Percentiles rank a stretch among this genome's conserved stretches.
phyloP scores from a whole-genome alignment of 1,140 invertebrate genomes.

The Calycopis cecrops region DNA sequence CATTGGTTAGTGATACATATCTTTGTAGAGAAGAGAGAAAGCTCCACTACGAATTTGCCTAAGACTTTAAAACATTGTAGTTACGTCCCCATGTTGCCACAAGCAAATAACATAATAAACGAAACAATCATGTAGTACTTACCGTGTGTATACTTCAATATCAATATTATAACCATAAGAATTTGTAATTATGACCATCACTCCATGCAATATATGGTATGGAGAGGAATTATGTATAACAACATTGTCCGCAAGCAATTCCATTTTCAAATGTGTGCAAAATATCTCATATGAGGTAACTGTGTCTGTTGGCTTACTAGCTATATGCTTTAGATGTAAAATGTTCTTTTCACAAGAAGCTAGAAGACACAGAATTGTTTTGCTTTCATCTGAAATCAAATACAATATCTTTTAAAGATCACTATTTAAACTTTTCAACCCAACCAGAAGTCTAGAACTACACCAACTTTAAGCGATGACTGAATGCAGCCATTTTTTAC shows the following conservation, averaged over 20 bases:
- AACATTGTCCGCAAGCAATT: conserved; percentile 30
- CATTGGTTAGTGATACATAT: no score
- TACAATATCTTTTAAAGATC: no score
- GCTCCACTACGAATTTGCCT: no score
- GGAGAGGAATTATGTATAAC: conserved; percentile 40
- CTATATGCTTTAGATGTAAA: conserved; percentile 36
- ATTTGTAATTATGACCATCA: conserved; percentile 30
- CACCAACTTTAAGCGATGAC: no score
- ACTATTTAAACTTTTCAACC: no score
- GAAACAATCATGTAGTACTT: conserved; percentile 9
- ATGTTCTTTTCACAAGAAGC: conserved; percentile 36
- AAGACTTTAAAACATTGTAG: no score
- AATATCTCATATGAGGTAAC: conserved; percentile 33
- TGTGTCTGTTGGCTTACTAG: background rate
- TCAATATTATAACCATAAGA: conserved; percentile 19
- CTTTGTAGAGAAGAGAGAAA: no score
- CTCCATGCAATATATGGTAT: conserved; percentile 42
- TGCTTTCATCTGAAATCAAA: conserved; percentile 28
- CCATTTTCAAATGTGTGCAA: conserved; percentile 40
- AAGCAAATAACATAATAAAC: no score
- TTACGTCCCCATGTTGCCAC: no score
- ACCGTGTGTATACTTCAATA: conserved; percentile 44
- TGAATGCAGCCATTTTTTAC: no score
- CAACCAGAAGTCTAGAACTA: no score
- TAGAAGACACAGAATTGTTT: conserved; percentile 35